Base-by-base conservation (phyloP, 2,797 vertebrate genomes). In the Saxicola maurus region DNA sequence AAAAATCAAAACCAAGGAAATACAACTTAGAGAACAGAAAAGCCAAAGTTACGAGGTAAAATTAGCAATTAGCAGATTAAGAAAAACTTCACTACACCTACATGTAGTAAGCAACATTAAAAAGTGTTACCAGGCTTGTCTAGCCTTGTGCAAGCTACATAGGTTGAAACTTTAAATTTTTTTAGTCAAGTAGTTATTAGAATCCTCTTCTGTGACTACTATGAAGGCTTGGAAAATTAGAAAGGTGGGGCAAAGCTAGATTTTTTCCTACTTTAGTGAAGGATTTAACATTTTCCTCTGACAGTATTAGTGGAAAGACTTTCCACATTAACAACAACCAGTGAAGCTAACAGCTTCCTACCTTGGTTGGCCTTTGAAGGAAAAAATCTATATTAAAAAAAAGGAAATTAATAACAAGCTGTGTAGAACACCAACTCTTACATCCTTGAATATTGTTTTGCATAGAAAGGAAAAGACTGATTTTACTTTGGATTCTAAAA, bases 251-350 rank as follows among this genome's bases (percentile, higher is more conserved):
- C 13, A 81, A 37, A 94, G 53, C 31, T 66, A 27, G 31, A 40
- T n/a, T 94, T 87, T 38, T 67, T 88, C 73, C 89, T 91, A 65
- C 60, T 88, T 94, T 86, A 95, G 91, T 73, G 42, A 88, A 57
- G 30, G 51, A 76, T 77, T 92, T 84, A 83, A 79, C 75, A 65
- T 75, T 83, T 92, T 81, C 61, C 30, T 88, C 76, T 83, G 57
- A 71, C 30, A 75, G 68, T 38, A 73, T 85, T 94, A 95, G 61
- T 73, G 89, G 92, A 91, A 95, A 89, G 56, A 68, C 48, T 74
- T 91, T 93, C 92, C 93, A 94, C 89, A 45, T 30, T 67, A 89
- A 76, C 15, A 93, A 57, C 9, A 19, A 79, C 45, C 53, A 69
- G 49, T 12, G 20, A 84, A 79, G 94, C 87, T 79, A 91, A 77